phyloP scores from a whole-genome alignment of 2,888 invertebrate genomes.

The Miltochrista miniata region DNA sequence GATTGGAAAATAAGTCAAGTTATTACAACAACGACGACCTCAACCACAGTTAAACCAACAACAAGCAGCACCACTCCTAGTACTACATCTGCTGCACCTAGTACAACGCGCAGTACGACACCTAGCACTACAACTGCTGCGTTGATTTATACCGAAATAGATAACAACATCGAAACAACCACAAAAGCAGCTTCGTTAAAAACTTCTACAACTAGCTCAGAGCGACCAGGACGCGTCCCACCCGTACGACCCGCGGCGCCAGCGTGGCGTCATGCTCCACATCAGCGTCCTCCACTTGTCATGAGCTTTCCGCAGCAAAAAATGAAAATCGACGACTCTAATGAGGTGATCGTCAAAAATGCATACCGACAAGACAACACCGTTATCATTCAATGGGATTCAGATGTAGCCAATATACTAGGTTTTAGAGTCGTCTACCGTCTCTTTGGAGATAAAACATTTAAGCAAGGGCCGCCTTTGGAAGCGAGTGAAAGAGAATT shows the following conservation, averaged over 20 bases:
- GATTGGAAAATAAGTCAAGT: constrained; percentile 54
- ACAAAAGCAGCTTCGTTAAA: constrained; percentile 39
- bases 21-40: constrained; percentile 45
- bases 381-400: constrained; percentile 96
- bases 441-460: constrained; percentile 94
- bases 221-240: constrained; percentile 56
- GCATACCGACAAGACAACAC: constrained; percentile 93
- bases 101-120: no score
- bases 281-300: constrained; percentile 88
- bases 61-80: constrained; percentile 48
- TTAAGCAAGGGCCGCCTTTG: constrained; percentile 94
- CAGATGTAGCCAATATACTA: constrained; percentile 93
- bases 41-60: constrained; percentile 31
- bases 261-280: constrained; percentile 75
- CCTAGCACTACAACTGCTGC: constrained; percentile 35
- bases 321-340: constrained; percentile 85
- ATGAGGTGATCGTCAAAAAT: constrained; percentile 93
- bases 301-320: constrained; percentile 88
- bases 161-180: constrained; percentile 48
- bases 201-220: constrained; percentile 48
- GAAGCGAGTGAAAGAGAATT: constrained; percentile 96
- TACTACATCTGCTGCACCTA: constrained; percentile 29
- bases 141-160: constrained; percentile 41
- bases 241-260: constrained; percentile 70
- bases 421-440: constrained; percentile 95